These are phyloP conservation scores for Amazona ochrocephala DNA, from an alignment of 2,797 vertebrate species.

Conservation along the genomic window DNA sequence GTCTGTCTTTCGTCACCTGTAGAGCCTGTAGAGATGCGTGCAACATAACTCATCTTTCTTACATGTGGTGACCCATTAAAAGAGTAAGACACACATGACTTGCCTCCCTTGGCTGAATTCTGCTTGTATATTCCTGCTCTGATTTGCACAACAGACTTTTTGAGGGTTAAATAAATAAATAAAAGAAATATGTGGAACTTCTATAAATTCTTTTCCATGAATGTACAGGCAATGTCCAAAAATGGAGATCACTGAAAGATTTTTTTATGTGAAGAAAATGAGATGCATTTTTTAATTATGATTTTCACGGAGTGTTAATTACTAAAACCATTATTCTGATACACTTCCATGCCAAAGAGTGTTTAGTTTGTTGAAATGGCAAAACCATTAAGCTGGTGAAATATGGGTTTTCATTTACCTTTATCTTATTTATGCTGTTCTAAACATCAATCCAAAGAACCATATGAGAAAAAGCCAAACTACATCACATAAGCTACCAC, in stretches of 20 bases:
- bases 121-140: neutral
- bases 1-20: neutral
- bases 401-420: neutral
- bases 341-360: neutral
- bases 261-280: neutral
- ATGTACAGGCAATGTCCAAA: neutral
- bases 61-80: accelerated
- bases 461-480: neutral
- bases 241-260: neutral
- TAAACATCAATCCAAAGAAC: neutral
- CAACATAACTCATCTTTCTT: neutral
- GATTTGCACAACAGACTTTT: neutral
- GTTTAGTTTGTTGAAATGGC: neutral
- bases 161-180: neutral
- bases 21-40: neutral
- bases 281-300: neutral
- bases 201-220: neutral
- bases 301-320: neutral
- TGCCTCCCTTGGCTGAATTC: neutral
- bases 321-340: neutral
- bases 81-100: neutral
- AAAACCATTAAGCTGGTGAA: neutral
- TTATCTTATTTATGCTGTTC: neutral
- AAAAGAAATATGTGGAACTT: neutral
- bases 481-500: neutral